phyloP scores from a whole-genome alignment of 2,888 invertebrate genomes.

The Mechanitis mazaeus region DNA sequence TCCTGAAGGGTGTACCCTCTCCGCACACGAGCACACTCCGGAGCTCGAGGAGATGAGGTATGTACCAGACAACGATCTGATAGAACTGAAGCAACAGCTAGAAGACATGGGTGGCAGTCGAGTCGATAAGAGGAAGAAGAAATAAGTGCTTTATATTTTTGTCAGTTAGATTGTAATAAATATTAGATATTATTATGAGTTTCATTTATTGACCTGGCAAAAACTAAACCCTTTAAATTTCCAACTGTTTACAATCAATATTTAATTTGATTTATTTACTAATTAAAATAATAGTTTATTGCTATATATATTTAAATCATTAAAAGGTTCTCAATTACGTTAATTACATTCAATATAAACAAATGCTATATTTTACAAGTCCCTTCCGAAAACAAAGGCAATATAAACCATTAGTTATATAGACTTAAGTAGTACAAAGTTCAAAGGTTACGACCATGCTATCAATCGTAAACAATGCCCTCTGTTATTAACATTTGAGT shows the following conservation, averaged over 20 bases:
- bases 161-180: conserved; percentile 1
- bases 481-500: conserved; percentile 14
- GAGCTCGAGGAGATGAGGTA: conserved; percentile 83
- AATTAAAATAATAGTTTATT: too few species aligned
- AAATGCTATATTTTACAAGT: too few species aligned
- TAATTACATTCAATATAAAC: too few species aligned
- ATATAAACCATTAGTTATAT: too few species aligned
- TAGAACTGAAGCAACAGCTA: conserved; percentile 84
- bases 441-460: not conserved
- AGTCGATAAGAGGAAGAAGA: conserved; percentile 61
- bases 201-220: not conserved
- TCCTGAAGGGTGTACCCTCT: conserved; percentile 87
- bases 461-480: not conserved
- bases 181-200: not conserved
- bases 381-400: too few species aligned
- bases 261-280: too few species aligned
- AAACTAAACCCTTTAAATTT: not conserved
- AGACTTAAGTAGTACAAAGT: not conserved
- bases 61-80: conserved; percentile 89
- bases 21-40: conserved; percentile 80
- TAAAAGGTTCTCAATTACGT: too few species aligned
- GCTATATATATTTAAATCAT: too few species aligned
- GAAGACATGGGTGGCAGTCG: conserved; percentile 79
- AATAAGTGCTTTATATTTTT: conserved; percentile 31
- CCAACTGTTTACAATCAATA: too few species aligned